These are phyloP conservation scores for Morone saxatilis DNA, from an alignment of 2,113 vertebrate species.

Conservation along the genomic window DNA sequence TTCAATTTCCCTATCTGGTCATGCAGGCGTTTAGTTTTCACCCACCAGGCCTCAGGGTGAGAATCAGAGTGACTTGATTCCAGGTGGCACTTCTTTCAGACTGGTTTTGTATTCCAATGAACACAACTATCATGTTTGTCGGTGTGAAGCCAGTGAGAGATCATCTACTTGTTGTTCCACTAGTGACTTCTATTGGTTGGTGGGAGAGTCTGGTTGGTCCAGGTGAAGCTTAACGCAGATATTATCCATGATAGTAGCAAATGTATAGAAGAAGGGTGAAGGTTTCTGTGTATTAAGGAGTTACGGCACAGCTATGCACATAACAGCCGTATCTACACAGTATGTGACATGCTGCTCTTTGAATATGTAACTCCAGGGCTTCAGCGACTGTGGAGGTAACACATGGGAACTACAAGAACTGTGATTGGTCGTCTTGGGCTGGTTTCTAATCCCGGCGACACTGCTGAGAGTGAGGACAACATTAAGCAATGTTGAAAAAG, in stretches of 20 bases:
- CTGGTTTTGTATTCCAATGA: neutral
- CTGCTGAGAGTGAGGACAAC: neutral
- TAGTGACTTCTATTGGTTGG: neutral
- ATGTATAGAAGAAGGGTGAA: no score
- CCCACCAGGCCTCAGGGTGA: no score
- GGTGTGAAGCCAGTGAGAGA: neutral
- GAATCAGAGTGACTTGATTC: neutral
- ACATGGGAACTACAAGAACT: neutral
- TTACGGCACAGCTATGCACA: neutral
- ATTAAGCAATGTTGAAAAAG: no score
- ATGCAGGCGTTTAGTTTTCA: neutral
- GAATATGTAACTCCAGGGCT: neutral
- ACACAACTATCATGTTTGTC: neutral
- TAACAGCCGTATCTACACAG: neutral
- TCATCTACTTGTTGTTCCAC: neutral
- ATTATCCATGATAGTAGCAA: neutral
- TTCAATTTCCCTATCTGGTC: neutral
- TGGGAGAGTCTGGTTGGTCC: neutral
- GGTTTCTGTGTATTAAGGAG: neutral
- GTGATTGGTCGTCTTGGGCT: no score
- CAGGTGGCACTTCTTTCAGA: neutral
- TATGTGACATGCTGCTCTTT: neutral
- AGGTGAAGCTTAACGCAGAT: neutral
- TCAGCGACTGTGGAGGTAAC: neutral
- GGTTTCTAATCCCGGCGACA: neutral